A percentile compares a stretch with the other conserved stretches of the same genome.
These are phyloP conservation scores for Chaetogeoica ovagalla DNA, from an alignment of 2,888 invertebrate species.

Conservation along the genomic window DNA sequence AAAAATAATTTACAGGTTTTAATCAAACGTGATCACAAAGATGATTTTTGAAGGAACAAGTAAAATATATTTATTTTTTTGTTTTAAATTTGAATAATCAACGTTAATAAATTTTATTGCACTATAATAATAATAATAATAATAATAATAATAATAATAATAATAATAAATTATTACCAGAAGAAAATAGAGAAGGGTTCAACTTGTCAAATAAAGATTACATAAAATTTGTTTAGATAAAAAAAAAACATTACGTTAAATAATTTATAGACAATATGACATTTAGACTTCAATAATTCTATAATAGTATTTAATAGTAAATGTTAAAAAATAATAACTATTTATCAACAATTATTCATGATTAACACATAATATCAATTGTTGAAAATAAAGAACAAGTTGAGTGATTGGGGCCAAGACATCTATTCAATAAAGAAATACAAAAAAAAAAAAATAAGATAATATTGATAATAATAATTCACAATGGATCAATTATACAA, in stretches of 20 bases:
- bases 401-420: not conserved
- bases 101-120: too few species aligned
- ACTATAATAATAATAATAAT: not conserved
- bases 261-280: not conserved
- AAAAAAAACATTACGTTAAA: not conserved
- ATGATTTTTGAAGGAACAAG: too few species aligned
- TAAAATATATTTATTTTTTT: too few species aligned
- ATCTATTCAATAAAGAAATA: constrained; percentile 7
- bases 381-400: constrained; percentile 15
- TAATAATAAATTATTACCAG: not conserved
- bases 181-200: not conserved
- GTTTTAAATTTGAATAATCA: too few species aligned
- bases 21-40: too few species aligned
- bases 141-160: not conserved
- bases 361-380: constrained; percentile 9
- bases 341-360: constrained; percentile 5
- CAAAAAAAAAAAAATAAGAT: not conserved
- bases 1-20: too few species aligned
- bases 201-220: not conserved
- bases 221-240: not conserved
- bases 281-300: not conserved
- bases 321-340: not conserved
- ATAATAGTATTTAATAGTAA: not conserved
- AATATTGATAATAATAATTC: constrained; percentile 27
- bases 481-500: constrained; percentile 22